phyloP scores from a whole-genome alignment of 2,888 invertebrate genomes.

The Caenorhabditis sinica region DNA sequence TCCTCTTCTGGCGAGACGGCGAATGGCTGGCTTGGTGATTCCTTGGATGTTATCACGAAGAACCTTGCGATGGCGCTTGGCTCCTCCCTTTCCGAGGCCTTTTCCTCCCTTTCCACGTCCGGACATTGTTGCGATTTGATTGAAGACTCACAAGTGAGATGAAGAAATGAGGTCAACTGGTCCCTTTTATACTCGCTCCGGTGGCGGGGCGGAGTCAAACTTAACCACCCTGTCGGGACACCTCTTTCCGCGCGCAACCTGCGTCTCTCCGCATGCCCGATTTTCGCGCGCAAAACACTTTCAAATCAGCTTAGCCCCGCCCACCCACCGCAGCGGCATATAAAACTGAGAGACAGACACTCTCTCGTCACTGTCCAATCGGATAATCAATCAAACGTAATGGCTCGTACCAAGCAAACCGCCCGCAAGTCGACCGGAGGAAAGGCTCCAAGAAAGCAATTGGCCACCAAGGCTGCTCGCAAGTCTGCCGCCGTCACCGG shows the following conservation, averaged over 20 bases:
- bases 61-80: constrained; percentile 87
- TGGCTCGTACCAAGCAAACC: constrained; percentile 78
- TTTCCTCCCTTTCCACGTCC: constrained; percentile 91
- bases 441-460: constrained; percentile 75
- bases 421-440: constrained; percentile 76
- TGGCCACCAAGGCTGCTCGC: constrained; percentile 87
- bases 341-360: too few relatives aligned
- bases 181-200: too few relatives aligned
- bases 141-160: too few relatives aligned
- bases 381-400: constrained; percentile 35
- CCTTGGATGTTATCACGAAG: constrained; percentile 80
- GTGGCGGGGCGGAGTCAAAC: too few relatives aligned
- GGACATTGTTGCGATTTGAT: constrained; percentile 86
- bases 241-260: too few relatives aligned
- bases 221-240: too few relatives aligned
- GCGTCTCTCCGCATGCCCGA: too few relatives aligned
- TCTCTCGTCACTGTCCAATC: constrained; percentile 1
- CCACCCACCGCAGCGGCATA: too few relatives aligned
- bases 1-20: constrained; percentile 84
- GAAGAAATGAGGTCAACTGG: too few relatives aligned
- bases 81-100: constrained; percentile 90
- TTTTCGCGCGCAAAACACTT: too few relatives aligned
- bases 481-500: constrained; percentile 96
- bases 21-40: constrained; percentile 83
- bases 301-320: too few relatives aligned